Evolutionary conservation across 1,140 invertebrate genomes (phyloP).

Genomic region (Zophobas atratus): DNA sequence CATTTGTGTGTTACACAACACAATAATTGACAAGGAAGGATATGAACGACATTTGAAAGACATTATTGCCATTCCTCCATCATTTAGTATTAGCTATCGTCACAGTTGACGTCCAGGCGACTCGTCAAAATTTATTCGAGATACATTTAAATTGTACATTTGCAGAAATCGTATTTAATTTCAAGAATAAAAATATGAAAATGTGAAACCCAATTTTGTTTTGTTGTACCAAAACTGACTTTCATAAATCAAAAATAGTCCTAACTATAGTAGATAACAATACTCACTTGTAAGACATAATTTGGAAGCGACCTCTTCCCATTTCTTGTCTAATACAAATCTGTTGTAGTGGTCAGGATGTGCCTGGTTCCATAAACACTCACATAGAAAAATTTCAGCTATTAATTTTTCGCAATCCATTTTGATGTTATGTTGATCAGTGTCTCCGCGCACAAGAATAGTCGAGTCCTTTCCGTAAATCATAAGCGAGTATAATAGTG

Average conservation of each 20-base stretch:
- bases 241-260: background rate
- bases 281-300: constrained; percentile 10
- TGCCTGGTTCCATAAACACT: constrained; percentile 9
- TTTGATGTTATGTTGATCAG: too few relatives aligned
- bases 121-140: constrained; percentile 11
- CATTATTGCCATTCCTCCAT: too few relatives aligned
- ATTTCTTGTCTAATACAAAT: constrained; percentile 16
- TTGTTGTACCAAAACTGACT: background rate
- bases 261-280: background rate
- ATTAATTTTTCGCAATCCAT: too few relatives aligned
- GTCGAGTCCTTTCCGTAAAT: too few relatives aligned
- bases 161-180: constrained; percentile 13
- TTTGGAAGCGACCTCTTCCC: background rate
- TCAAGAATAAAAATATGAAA: background rate
- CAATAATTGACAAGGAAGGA: constrained; percentile 43
- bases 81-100: too few relatives aligned
- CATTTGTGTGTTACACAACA: constrained; percentile 46
- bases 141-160: constrained; percentile 15
- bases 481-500: too few relatives aligned
- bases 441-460: too few relatives aligned
- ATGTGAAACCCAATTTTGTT: background rate
- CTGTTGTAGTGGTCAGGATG: constrained; percentile 19
- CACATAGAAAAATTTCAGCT: background rate
- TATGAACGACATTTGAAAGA: background rate
- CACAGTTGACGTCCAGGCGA: background rate